Evolutionary conservation across 2,888 invertebrate species (phyloP).

Genomic region (Lottia gigantea): DNA sequence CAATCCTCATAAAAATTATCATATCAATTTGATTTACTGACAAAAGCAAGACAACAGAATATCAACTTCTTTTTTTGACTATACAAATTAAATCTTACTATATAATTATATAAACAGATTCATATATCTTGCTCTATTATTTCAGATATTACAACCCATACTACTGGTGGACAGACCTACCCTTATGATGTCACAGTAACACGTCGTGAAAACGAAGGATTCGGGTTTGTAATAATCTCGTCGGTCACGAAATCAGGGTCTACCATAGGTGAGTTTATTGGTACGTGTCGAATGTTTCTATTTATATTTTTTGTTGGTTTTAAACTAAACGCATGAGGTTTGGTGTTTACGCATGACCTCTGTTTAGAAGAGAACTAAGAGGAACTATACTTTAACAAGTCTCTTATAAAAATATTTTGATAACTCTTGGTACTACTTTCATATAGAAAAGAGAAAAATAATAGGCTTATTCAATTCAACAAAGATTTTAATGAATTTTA

Average conservation of each 20-base stretch:
- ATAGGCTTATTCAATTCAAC: too few relatives aligned
- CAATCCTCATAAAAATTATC: too few relatives aligned
- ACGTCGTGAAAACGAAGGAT: constrained; percentile 92
- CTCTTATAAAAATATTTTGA: neutral
- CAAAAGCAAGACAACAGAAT: too few relatives aligned
- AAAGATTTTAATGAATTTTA: too few relatives aligned
- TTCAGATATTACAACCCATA: constrained; percentile 23
- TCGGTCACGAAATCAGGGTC: constrained; percentile 66
- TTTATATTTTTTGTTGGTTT: neutral
- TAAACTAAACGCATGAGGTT: constrained; percentile 11
- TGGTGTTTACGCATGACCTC: neutral
- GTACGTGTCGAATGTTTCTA: constrained; percentile 45
- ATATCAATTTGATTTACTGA: too few relatives aligned
- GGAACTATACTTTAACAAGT: neutral
- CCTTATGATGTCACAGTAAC: constrained; percentile 94
- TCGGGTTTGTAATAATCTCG: constrained; percentile 98
- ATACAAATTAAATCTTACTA: too few relatives aligned
- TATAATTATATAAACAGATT: too few relatives aligned
- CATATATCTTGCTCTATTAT: neutral
- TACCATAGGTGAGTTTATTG: constrained; percentile 65
- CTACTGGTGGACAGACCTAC: constrained; percentile 49
- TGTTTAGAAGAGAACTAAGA: neutral
- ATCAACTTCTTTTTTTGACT: too few relatives aligned
- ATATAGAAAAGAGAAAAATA: too few relatives aligned
- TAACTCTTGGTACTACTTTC: too few relatives aligned